Conservation (phyloP, 2,113 vertebrate species). For the Nannospalax galili region DNA sequence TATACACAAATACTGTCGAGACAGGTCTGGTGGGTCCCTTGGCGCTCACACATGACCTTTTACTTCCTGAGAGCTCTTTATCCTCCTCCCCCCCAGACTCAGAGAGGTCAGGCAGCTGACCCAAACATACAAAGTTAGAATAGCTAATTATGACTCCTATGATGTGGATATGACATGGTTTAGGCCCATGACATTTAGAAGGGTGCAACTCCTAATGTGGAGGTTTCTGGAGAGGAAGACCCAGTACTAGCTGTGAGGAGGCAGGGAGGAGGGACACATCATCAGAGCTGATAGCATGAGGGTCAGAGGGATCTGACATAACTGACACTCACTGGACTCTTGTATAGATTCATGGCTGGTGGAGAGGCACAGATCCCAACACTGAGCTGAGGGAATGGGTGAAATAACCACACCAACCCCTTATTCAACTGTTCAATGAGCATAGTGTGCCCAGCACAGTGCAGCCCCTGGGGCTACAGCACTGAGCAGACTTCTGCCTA, state of each 20-base stretch:
- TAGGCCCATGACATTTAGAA: not conserved
- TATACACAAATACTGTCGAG: not conserved
- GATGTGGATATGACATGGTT: not conserved
- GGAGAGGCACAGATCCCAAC: not conserved
- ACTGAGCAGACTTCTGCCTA: not conserved
- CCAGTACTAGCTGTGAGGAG: too few relatives aligned
- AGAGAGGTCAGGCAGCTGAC: constrained; percentile 14
- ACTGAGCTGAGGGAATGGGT: too few relatives aligned
- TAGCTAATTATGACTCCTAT: not conserved
- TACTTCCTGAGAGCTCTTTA: not conserved
- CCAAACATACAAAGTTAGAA: not conserved
- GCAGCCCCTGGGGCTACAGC: not conserved
- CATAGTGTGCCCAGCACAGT: not conserved
- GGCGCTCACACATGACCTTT: not conserved
- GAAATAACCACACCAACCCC: not conserved
- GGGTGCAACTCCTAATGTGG: constrained; percentile 4
- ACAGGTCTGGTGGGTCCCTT: not conserved
- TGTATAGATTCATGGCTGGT: not conserved
- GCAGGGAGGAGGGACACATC: not conserved
- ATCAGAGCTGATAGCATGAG: not conserved
- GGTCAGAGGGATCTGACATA: not conserved
- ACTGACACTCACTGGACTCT: not conserved
- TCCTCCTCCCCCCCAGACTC: not conserved
- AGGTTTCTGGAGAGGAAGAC: not conserved
- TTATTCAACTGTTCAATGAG: not conserved